phyloP scores from a whole-genome alignment of 37 sponge, comb jelly and placozoan genomes.

The Lycopodina hypogea region DNA sequence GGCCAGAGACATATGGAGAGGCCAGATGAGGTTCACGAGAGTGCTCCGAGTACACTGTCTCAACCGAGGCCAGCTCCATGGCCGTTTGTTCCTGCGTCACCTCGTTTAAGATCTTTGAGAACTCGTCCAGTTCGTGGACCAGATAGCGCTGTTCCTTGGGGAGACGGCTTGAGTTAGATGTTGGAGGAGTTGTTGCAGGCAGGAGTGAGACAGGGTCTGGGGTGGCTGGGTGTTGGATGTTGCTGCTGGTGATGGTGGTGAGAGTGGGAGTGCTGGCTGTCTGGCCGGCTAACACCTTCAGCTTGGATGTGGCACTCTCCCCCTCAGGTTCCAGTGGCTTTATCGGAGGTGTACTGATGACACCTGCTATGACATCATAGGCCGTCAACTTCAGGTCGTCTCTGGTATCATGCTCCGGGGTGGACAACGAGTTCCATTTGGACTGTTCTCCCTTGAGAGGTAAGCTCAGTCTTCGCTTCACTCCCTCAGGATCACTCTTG shows the following conservation, averaged over 20 bases:
- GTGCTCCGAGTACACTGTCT: background rate
- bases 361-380: slow-evolving; percentile 28
- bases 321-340: slow-evolving; percentile 54
- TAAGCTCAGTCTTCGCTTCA: background rate
- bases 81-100: slow-evolving; percentile 42
- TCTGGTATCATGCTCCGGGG: background rate
- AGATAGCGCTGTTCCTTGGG: slow-evolving; percentile 5
- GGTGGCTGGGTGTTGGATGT: background rate
- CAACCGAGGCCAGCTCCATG: background rate
- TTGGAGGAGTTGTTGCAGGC: background rate
- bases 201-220: background rate
- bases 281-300: background rate
- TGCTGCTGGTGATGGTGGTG: background rate
- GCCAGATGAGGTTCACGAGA: background rate
- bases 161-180: no score
- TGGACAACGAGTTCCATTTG: slow-evolving; percentile 17
- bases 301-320: background rate
- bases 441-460: background rate
- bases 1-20: slow-evolving; percentile 12
- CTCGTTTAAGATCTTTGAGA: slow-evolving; percentile 49
- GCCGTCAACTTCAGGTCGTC: slow-evolving; percentile 46
- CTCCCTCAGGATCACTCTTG: slow-evolving; percentile 1
- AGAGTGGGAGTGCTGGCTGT: background rate
- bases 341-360: slow-evolving; percentile 49
- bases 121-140: slow-evolving; percentile 48